Evolutionary conservation across 1,140 invertebrate genomes (phyloP).

Genomic region (Phortica variegata): DNA sequence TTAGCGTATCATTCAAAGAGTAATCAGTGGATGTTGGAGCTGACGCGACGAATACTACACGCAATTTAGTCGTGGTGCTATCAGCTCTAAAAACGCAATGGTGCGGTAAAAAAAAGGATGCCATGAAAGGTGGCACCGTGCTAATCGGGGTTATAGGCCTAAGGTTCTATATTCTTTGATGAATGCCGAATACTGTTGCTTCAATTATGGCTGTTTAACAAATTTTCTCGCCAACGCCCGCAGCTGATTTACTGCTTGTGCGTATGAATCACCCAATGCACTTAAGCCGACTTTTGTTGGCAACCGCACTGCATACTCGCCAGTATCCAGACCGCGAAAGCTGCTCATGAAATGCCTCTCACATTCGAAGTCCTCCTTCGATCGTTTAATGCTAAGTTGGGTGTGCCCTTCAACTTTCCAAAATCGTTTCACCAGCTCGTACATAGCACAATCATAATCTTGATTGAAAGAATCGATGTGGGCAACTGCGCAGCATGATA

Average conservation of each 20-base stretch:
- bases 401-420: conserved; percentile 3
- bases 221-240: not conserved
- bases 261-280: conserved; percentile 5
- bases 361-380: conserved; percentile 1
- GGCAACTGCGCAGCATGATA: not conserved
- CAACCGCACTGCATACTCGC: conserved; percentile 4
- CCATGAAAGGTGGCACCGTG: not conserved
- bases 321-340: not conserved
- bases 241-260: not conserved
- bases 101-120: conserved; percentile 13
- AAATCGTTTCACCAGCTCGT: conserved; percentile 6
- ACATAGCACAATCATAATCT: not conserved
- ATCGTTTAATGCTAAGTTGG: no score
- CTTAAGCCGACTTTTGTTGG: not conserved
- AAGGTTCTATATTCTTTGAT: conserved; percentile 2
- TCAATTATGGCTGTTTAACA: not conserved
- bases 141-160: conserved; percentile 5
- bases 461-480: not conserved
- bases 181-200: not conserved
- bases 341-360: conserved; percentile 2
- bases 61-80: conserved; percentile 24
- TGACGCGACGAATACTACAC: conserved; percentile 15
- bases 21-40: conserved; percentile 9
- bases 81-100: conserved; percentile 15
- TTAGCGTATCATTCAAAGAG: conserved; percentile 22